phyloP scores from a whole-genome alignment of 2,888 invertebrate species.

The Phoenoteleia sp. region DNA sequence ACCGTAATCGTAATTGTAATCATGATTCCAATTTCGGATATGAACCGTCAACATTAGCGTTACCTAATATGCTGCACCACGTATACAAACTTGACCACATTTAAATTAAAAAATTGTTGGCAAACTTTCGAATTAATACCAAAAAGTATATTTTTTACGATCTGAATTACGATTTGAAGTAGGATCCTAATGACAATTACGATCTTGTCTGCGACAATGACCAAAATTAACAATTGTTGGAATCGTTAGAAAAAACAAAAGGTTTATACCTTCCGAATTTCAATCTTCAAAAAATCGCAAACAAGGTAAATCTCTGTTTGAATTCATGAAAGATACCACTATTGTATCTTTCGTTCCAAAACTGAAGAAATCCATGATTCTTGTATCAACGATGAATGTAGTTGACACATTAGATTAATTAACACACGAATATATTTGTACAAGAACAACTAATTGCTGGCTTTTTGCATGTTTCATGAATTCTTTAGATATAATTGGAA shows the following conservation, averaged over 20 bases:
- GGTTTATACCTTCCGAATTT: constrained; percentile 47
- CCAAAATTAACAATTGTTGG: too few species aligned
- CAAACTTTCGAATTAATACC: too few species aligned
- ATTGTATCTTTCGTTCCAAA: constrained; percentile 2
- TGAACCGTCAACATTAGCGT: too few species aligned
- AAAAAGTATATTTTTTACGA: too few species aligned
- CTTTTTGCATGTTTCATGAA: constrained; percentile 18
- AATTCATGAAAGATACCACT: constrained; percentile 19
- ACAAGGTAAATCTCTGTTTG: constrained; percentile 2
- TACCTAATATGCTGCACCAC: too few species aligned
- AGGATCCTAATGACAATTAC: too few species aligned
- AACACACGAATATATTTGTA: not conserved
- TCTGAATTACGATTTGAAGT: too few species aligned
- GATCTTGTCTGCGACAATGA: too few species aligned
- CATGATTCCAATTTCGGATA: too few species aligned
- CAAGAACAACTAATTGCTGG: not conserved
- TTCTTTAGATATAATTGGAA: not conserved
- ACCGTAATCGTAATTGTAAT: too few species aligned
- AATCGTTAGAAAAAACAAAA: constrained; percentile 32
- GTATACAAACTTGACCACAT: too few species aligned
- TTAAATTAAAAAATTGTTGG: too few species aligned
- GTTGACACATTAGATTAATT: not conserved
- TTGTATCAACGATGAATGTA: not conserved
- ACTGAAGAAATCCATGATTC: not conserved
- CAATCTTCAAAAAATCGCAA: constrained; percentile 23